Evolutionary conservation across 1,140 invertebrate species (phyloP), one percentile per base, ranked within the genome.

Genomic region (Drosophila suzukii): DNA sequence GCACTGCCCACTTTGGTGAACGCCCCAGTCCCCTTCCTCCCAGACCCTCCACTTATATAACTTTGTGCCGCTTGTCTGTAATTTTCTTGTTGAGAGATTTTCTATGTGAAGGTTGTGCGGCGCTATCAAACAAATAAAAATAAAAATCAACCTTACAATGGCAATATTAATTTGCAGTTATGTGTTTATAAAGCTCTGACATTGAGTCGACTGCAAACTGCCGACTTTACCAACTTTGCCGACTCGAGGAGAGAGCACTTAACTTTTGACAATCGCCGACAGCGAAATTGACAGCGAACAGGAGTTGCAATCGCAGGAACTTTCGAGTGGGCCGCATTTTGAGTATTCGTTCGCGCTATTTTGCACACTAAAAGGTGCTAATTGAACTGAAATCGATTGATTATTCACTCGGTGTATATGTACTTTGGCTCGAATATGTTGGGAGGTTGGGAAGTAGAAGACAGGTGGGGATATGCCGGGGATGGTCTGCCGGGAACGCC

Each of bases 21-120:
- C 80, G 41, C 62, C 68, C 43, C 70, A 54, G 41, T 41, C 66
- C 50, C 46, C 38, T 32, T 44, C 7, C 30, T 38, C 6, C 50
- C 17, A 20, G 30, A 13, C 4, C 11, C 12, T 17, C 10, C 41
- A 43, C 38, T 57, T 71, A 58, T 58, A 71, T 58, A 58, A 71
- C 47, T 63, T 39, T 39, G 32, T 59, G 62, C 30, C 30, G 60
- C 13, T 60, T 51, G 76, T 46, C 32, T 76, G 79, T 89, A 91
- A 91, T 91, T 91, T 91, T 91, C 90, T 83, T 90, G 84, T 81
- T 91, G 89, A 91, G 77, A 86, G 90, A 91, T 91, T 91, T 91
- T 91, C 84, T 91, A 81, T 91, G 90, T 91, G 89, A 91, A 91
- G 90, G 90, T 91, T 90, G 72, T 51, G 49, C 47, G 50, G 75